Conservation (phyloP, 2,113 vertebrate species). For the Seriola aureovittata region DNA sequence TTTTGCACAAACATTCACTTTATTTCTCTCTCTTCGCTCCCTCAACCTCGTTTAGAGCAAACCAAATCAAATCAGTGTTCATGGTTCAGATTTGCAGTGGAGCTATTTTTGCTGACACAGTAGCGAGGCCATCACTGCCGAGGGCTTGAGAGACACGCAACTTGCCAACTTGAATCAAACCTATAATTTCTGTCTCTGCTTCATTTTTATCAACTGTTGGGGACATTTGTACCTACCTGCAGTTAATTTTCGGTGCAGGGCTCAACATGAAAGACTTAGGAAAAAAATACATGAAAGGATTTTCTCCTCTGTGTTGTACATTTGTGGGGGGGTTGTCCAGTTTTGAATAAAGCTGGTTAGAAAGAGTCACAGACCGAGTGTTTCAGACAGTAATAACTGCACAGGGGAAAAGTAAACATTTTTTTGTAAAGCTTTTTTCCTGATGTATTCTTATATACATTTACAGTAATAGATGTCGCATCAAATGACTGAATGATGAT, state of each 20-base stretch:
- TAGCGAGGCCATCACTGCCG: slow-evolving; percentile 8
- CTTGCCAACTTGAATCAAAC: slow-evolving; percentile 54
- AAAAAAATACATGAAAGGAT: slow-evolving; percentile 3
- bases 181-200: slow-evolving; percentile 41
- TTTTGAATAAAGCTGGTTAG: slow-evolving; percentile 14
- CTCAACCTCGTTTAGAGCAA: slow-evolving; percentile 44
- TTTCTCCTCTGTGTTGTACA: slow-evolving; percentile 15
- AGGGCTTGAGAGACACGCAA: slow-evolving; percentile 37
- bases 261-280: slow-evolving; percentile 15
- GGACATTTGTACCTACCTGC: slow-evolving; percentile 39
- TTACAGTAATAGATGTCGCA: not conserved
- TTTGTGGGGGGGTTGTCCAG: slow-evolving; percentile 12
- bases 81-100: slow-evolving; percentile 46
- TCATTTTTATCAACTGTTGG: slow-evolving; percentile 45
- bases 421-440: not conserved
- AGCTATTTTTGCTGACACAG: slow-evolving; percentile 65
- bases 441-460: not conserved
- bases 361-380: slow-evolving; percentile 3
- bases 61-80: slow-evolving; percentile 62
- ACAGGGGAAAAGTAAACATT: slow-evolving; percentile 7
- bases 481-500: not conserved
- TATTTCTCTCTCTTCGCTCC: slow-evolving; percentile 24
- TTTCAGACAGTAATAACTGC: slow-evolving; percentile 7
- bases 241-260: slow-evolving; percentile 18
- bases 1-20: slow-evolving; percentile 30